Conservation (phyloP, 1,140 invertebrate species). For the Mylabris phalerata region DNA sequence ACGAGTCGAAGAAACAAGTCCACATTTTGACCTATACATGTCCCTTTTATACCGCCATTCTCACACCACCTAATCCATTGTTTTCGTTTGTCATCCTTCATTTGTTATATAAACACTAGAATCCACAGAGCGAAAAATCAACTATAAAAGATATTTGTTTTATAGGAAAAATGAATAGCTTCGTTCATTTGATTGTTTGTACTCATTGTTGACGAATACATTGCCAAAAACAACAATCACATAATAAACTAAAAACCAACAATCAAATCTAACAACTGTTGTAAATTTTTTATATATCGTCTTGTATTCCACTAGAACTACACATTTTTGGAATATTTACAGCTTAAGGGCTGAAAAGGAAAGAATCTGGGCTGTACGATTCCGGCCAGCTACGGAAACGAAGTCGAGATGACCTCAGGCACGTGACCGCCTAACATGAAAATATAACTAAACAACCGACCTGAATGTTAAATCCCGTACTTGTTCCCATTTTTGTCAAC, state of each 20-base stretch:
- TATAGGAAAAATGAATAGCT: no score
- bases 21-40: constrained; percentile 12
- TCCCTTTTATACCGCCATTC: not conserved
- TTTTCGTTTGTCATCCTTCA: constrained; percentile 15
- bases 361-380: constrained; percentile 12
- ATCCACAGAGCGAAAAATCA: constrained; percentile 15
- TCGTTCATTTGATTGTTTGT: no score
- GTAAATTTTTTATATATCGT: not conserved
- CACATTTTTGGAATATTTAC: no score
- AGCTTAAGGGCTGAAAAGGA: not conserved
- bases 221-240: no score
- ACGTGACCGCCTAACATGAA: constrained; percentile 20
- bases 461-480: constrained; percentile 15
- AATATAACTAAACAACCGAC: constrained; percentile 18
- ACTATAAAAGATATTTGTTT: constrained; percentile 6
- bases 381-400: constrained; percentile 21
- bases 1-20: constrained; percentile 18
- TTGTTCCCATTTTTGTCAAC: no score
- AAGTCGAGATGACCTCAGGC: constrained; percentile 18
- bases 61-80: not conserved
- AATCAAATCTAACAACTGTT: no score
- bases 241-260: no score
- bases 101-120: constrained; percentile 13
- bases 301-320: no score
- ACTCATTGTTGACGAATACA: no score